phyloP scores from a whole-genome alignment of 2,113 vertebrate genomes.

The Bos taurus region ARS-UCD2.0 NC_037329.1:38096501-38097000 shows the following conservation, averaged over 20 bases:
- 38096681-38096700: not conserved
- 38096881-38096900: not conserved
- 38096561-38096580: not conserved
- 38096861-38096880: not conserved
- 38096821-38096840: not conserved
- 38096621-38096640: constrained; percentile 2
- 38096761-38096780: not conserved
- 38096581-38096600: not conserved
- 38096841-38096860: not conserved
- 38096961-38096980: not conserved
- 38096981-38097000: not conserved
- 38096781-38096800: not conserved
- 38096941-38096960: not conserved
- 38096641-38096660: not conserved
- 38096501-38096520: not conserved
- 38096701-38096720: not conserved
- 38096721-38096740: not conserved
- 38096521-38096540: not conserved
- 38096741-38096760: not conserved
- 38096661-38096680: not conserved
- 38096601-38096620: not conserved
- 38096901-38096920: not conserved
- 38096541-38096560: not conserved
- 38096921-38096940: not conserved
- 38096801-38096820: not conserved